Base-by-base conservation (phyloP, 2,888 invertebrate species). In the Drosophila birchii region DNA sequence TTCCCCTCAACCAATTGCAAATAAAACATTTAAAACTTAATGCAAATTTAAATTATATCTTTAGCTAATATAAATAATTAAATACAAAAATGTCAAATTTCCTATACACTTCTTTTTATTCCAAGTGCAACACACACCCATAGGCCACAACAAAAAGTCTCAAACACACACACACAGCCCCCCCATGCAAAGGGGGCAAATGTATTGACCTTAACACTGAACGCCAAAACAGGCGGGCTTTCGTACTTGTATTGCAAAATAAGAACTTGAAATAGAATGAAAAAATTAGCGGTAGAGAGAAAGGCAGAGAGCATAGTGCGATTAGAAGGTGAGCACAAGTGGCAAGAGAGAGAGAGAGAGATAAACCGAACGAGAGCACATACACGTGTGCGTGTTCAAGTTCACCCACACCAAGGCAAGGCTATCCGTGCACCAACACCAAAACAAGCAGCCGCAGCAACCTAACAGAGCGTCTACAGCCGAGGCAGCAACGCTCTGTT, bases 201-300 rank as follows among this genome's bases (percentile, higher is more conserved):
- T 76, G 66, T 78, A 83, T 81, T 90, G 90, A 90, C 90, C 90
- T 90, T 90, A 90, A 90, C 90, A 90, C 89, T 90, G 90, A 90
- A 90, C 79, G 56, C 55, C 75, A 56, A 16, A 47, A 56, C 38
- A 64, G 32, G 26, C 73, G 71, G 60, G 68, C 57, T 41, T 57
- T 51, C 75, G 63, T 59, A 70, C 62, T 62, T 70, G 68, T 53
- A 69, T 68, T 68, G 67, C 79, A 69, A 78, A 80, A 75, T 54
- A 75, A 67, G 71, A 74, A 75, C 75, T 75, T 79, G 75, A 78
- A 83, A 79, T 72, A 71, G 67, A 72, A 61, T 41, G 58, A 63
- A 61, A 34, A 63, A 61, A 34, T 58, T 71, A 67, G 60, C 45
- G 38, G 11, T 16, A 76, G 45, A 45, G 34, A 34, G 34, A 20